A percentile compares a stretch with the other conserved stretches of the same genome.
Conservation (phyloP, 1,140 invertebrate species). For the Zaprionus africanus region DNA sequence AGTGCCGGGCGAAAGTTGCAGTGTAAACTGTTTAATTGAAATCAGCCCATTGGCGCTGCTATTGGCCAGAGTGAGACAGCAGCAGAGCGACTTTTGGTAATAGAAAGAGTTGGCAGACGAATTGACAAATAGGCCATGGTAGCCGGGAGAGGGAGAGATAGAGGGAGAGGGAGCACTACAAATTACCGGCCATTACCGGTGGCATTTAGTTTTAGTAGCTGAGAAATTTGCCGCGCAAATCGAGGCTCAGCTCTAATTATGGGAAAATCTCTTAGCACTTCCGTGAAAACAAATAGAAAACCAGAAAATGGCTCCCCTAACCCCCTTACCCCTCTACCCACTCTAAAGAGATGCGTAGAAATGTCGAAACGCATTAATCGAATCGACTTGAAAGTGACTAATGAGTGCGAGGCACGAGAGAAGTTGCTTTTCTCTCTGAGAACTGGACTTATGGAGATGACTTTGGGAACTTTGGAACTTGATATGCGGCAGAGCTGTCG, state of each 20-base stretch:
- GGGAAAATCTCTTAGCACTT: constrained; percentile 75
- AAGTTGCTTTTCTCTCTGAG: background rate
- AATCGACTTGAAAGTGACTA: constrained; percentile 77
- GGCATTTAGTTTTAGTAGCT: constrained; percentile 71
- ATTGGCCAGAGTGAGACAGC: constrained; percentile 15
- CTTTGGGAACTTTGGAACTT: constrained; percentile 1
- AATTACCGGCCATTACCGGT: constrained; percentile 76
- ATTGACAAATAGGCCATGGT: background rate
- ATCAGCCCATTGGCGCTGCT: constrained; percentile 41
- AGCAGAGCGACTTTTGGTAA: background rate
- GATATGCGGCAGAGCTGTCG: background rate
- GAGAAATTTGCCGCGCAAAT: constrained; percentile 74
- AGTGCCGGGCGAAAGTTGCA: constrained; percentile 58
- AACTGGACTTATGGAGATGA: background rate
- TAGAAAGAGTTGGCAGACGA: constrained; percentile 9
- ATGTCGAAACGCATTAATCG: constrained; percentile 78
- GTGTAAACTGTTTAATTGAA: constrained; percentile 67
- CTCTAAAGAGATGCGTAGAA: constrained; percentile 59
- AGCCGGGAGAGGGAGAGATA: background rate
- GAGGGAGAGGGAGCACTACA: constrained; percentile 13
- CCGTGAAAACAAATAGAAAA: constrained; percentile 66
- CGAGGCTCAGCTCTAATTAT: constrained; percentile 69
- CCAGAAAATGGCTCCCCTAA: constrained; percentile 8
- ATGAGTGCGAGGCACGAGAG: constrained; percentile 50
- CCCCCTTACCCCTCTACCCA: background rate